phyloP scores from a whole-genome alignment of 2,797 vertebrate genomes.

The Lepilemur septentrionalis region DNA sequence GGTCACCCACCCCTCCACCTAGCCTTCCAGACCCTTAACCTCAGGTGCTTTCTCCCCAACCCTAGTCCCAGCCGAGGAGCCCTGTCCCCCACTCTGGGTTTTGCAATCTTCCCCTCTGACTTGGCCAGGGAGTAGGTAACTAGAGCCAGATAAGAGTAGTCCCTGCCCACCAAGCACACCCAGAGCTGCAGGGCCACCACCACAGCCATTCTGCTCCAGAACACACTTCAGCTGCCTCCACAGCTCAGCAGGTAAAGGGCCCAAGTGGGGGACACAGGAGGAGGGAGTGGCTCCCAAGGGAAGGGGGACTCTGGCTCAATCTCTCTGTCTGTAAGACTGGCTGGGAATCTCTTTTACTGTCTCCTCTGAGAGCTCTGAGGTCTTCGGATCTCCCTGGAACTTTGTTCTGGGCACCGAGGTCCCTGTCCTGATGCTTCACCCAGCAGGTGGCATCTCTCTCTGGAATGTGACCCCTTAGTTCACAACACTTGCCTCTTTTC shows the following conservation, averaged over 20 bases:
- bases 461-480: neutral
- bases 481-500: neutral
- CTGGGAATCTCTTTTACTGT: neutral
- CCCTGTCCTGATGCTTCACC: fast-evolving
- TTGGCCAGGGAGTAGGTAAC: neutral
- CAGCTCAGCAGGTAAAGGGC: neutral
- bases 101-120: neutral
- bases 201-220: neutral
- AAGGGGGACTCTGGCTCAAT: fast-evolving
- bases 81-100: neutral
- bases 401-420: neutral
- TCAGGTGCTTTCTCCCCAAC: neutral
- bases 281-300: neutral
- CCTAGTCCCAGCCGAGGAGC: neutral
- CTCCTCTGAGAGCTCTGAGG: neutral
- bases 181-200: neutral
- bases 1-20: neutral
- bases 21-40: neutral
- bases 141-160: neutral
- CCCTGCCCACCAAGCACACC: neutral
- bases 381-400: neutral
- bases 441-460: neutral
- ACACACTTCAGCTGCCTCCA: neutral
- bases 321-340: neutral
- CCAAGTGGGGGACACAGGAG: too few species aligned